Base-by-base conservation (phyloP, 2,888 invertebrate genomes). In the Microplitis deprimator region DNA sequence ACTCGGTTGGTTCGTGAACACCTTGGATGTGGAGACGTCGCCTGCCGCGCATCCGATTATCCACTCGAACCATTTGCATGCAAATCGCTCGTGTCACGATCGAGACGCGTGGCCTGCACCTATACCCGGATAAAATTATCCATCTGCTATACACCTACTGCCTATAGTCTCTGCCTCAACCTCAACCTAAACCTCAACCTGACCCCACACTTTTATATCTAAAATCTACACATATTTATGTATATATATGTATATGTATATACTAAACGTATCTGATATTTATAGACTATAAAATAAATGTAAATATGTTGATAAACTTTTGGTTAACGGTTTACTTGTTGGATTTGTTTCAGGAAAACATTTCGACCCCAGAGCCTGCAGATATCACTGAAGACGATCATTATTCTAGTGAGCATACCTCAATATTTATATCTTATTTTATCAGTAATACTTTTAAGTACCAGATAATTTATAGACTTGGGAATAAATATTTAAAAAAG, bases 301-400 rank as follows among this genome's bases (percentile, higher is more conserved):
- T 65, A 65, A 10, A 29, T 39, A 29, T 29, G 29, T 29, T 29
- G 29, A 13, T 59, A 17, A 29, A 59, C 17, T 69, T 41, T 79
- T 75, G 73, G 75, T 79, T 81, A 81, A 81, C 79, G 73, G 75
- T 77, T 75, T 78, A 77, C 73, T 78, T 82, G 65, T 79, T 81
- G 65, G 71, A 79, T 88, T 73, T 88, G 86, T 94, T 94, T 7
- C 93, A 94, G 94, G 94, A 94, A 86, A 94, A 93, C 85, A 90
- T 94, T 82, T 91, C 91, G 79, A 94, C 94, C 59, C 93, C 94
- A 40, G 94, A 94, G 85, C 93, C 94, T 7, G 91, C 92, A 4
- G 94, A 94, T 84, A 92, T 93, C 89, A 93, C 92, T 82, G 94
- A 94, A 82, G 94, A 94, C 81, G 94, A 94, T 84, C 94, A 93